Evolutionary conservation across 2,113 vertebrate genomes (phyloP), one percentile per base, ranked within the genome.

Genomic region (Rhea americana): DNA sequence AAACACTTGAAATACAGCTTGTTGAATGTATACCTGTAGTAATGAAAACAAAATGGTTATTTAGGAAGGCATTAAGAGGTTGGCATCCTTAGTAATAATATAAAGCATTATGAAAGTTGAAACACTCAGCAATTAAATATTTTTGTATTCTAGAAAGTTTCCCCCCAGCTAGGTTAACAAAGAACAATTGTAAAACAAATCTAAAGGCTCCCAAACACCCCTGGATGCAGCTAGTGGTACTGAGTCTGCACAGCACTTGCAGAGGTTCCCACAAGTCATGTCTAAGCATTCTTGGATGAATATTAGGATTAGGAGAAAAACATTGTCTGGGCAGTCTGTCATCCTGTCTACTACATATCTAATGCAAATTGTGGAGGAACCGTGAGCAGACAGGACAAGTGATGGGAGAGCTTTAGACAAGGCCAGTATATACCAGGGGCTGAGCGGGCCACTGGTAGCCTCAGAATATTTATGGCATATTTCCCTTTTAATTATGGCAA

Each of bases 231-330:
- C 15, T 61, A 30, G 18, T 45, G 1, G 0, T 16, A 2, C 16
- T 48, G 1, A 55, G n/a, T 32, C 51, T 59, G 59, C 17, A 13
- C 24, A 20, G 8, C 0, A 0, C 55, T 50, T 65, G 8, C 63
- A 90, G 68, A 77, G 28, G 22, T 70, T 28, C 6, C 26, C 62
- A 26, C 0, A 0, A 86, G 76, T 47, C 0, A 2, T 4, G 7
- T 41, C 72, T 58, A 22, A 82, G 18, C 0, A 0, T 13, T 67
- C 65, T 48, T 5, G 6, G 7, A 12, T 48, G 20, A 72, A 32
- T 41, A 45, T 62, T 55, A 67, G 24, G 45, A 71, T 8, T 1
- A 55, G 26, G 13, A 55, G 14, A 71, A 82, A 50, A 83, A n/a
- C 74, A 37, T 21, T 5, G n/a, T 63, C 26, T 55, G 37, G 7